A percentile compares a stretch with the other conserved stretches of the same genome.
Conservation (phyloP, 2,113 vertebrate genomes). For the Platycercus adscitus region DNA sequence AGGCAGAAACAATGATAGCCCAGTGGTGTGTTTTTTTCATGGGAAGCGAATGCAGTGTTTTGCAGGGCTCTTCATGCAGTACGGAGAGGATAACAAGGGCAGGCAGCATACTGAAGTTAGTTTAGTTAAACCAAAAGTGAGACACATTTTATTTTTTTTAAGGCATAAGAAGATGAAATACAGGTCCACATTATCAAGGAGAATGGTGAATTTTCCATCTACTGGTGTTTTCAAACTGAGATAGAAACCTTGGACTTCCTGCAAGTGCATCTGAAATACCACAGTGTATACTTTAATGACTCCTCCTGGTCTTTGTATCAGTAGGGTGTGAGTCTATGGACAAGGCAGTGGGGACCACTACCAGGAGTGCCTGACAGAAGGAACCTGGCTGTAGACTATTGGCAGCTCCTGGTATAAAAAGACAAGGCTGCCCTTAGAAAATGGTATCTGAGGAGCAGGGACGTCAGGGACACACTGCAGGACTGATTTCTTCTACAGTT, state of each 20-base stretch:
- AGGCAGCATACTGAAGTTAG: neutral
- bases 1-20: rapidly evolving
- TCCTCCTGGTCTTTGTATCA: neutral
- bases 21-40: neutral
- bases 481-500: neutral
- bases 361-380: neutral
- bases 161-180: neutral
- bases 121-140: neutral
- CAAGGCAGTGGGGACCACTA: neutral
- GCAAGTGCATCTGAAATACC: neutral
- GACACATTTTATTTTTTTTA: neutral
- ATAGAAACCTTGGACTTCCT: neutral
- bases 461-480: neutral
- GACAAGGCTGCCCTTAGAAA: neutral
- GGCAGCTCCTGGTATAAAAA: neutral
- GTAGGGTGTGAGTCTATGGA: neutral
- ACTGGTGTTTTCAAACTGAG: neutral
- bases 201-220: neutral
- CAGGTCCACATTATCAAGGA: neutral
- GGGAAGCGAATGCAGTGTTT: neutral
- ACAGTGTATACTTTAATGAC: neutral
- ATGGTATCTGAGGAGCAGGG: neutral
- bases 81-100: neutral
- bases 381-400: neutral
- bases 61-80: neutral